These are phyloP conservation scores for Lacerta bilineata DNA, from an alignment of 2,797 vertebrate genomes.

Conservation along the genomic window DNA sequence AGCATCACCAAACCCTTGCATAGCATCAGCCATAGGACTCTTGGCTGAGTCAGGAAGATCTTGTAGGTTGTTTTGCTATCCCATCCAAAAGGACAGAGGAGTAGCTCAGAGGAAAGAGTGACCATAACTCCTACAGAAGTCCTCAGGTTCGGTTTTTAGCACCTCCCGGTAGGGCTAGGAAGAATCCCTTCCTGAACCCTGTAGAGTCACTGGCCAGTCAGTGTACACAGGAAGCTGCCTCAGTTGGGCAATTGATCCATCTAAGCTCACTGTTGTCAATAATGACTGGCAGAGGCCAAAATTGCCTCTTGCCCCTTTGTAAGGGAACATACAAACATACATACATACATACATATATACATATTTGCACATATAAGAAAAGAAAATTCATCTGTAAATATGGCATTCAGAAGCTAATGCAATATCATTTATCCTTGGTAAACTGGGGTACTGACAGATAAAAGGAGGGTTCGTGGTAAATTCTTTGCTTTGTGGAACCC, in stretches of 20 bases:
- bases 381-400: not conserved
- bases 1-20: not conserved
- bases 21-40: not conserved
- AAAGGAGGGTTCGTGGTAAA: not conserved
- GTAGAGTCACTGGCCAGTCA: not conserved
- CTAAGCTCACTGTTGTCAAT: no score
- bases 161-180: not conserved
- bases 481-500: constrained; percentile 7
- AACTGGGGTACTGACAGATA: not conserved
- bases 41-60: not conserved
- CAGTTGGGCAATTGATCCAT: no score
- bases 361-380: no score
- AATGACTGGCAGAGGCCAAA: no score
- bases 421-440: not conserved
- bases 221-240: not conserved
- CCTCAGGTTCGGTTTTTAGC: not conserved
- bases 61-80: not conserved
- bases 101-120: no score
- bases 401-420: constrained; percentile 2
- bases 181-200: not conserved
- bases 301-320: not conserved
- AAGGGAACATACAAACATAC: not conserved
- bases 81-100: not conserved
- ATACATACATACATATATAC: not conserved
- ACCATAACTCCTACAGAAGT: not conserved